Base-by-base conservation (phyloP, 2,888 invertebrate species). In the Leptopilina drosophilae region DNA sequence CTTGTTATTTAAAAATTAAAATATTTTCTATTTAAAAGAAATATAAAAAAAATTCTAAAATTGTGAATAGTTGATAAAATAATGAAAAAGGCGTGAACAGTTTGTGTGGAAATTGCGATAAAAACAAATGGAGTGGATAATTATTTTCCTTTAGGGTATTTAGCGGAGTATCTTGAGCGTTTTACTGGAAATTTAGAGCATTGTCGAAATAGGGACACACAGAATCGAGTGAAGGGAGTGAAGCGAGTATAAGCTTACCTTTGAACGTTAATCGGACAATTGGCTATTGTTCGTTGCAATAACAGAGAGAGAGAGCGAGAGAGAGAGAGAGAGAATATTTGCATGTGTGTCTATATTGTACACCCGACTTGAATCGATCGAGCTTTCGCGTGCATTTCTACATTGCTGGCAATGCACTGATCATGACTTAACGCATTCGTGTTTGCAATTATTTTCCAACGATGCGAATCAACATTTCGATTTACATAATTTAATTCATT, bases 401-500 rank as follows among this genome's bases (percentile, higher is more conserved):
- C 49, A 66, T 69, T 69, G 69, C 49, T 26, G 3, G 49, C 26
- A 20, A 15, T 20, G 20, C 26, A 15, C 14, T 14, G 26, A 42
- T 66, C 66, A 69, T 49, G 46, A 69, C 49, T 69, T 53, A 53
- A 49, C 33, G 64, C 26, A 9, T 33, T 64, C 64, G 40, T 33
- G 64, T 33, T 49, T 33, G 64, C 64, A 33, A 64, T 64, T 40
- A 64, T 62, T 62, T 62, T 62, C 20, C 20, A 62, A 62, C 62
- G 15, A 62, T 62, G 15, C 20, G 15, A 62, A 69, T 49, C 69
- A 49, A 53, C 20, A 26, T 49, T 69, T 2, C 12, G 20, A 69
- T 69, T 69, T 69, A 49, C 69, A 69, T 69, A 69, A 53, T 69
- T 69, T 20, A 69, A 69, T 69, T 26, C 12, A 26, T 69, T 69